Evolutionary conservation across 2,113 vertebrate species (phyloP).

Genomic region (Symphodus melops): DNA sequence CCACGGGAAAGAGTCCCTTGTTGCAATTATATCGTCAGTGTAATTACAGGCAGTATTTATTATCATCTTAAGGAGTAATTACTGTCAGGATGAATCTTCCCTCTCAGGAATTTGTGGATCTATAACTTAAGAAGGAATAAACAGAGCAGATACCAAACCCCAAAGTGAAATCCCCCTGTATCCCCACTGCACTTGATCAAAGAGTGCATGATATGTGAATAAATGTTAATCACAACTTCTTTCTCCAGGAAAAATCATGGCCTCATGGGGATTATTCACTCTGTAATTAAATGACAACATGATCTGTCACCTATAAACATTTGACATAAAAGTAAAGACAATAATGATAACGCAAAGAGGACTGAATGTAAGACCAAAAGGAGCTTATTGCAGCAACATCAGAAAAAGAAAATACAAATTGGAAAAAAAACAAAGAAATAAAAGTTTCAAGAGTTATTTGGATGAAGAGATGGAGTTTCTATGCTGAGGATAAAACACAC

Average conservation of each 20-base stretch:
- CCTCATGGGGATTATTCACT: too few species aligned
- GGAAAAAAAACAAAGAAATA: not conserved
- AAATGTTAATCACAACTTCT: not conserved
- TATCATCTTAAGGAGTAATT: conserved; percentile 11
- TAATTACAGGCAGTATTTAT: conserved; percentile 12
- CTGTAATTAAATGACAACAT: too few species aligned
- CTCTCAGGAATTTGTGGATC: conserved; percentile 2
- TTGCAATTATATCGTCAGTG: not conserved
- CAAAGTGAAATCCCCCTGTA: not conserved
- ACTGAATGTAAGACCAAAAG: too few species aligned
- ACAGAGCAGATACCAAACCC: not conserved
- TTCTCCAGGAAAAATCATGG: conserved; percentile 4
- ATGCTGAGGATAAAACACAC: conserved; percentile 13
- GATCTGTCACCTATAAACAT: too few species aligned
- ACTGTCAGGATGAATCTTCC: not conserved
- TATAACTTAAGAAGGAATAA: not conserved
- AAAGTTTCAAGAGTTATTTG: not conserved
- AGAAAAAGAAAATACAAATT: not conserved
- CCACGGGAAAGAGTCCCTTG: not conserved
- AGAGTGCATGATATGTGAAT: not conserved
- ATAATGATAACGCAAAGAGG: not conserved
- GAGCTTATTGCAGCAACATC: not conserved
- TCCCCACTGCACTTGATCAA: not conserved
- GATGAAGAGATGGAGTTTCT: not conserved
- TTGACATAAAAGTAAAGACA: too few species aligned